Percentiles rank a stretch among this genome's conserved stretches.
Evolutionary conservation across 2,888 invertebrate genomes (phyloP).

Genomic region (Eucriotettix oculatus): DNA sequence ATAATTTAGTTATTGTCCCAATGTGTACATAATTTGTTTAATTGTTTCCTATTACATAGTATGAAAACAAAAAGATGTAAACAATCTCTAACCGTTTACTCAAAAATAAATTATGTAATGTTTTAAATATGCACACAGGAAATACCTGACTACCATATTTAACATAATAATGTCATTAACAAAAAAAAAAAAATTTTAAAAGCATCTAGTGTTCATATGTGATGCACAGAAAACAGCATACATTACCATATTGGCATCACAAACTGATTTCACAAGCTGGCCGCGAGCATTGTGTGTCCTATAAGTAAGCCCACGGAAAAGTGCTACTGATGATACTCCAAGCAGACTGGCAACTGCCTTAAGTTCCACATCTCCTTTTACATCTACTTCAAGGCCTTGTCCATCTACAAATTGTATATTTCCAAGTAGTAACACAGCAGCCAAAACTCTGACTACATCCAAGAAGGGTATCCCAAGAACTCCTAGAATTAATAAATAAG

Average conservation of each 20-base stretch:
- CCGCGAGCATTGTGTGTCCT: constrained; percentile 64
- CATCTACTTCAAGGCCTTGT: constrained; percentile 53
- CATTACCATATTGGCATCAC: constrained; percentile 60
- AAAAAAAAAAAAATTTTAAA: not conserved
- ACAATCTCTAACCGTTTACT: too few species aligned
- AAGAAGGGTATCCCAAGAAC: constrained; percentile 85
- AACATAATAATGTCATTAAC: not conserved
- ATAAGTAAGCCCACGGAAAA: constrained; percentile 68
- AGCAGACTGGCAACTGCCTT: constrained; percentile 73
- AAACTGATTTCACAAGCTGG: constrained; percentile 62
- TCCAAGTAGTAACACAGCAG: constrained; percentile 78
- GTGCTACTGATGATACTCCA: constrained; percentile 54
- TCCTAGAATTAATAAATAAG: constrained; percentile 23
- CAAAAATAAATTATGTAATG: too few species aligned
- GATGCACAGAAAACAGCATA: not conserved
- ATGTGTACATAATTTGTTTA: too few species aligned
- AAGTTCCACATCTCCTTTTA: constrained; percentile 66
- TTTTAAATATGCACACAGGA: not conserved
- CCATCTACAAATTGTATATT: constrained; percentile 82
- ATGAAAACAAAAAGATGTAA: too few species aligned
- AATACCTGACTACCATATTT: not conserved
- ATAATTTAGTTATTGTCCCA: too few species aligned
- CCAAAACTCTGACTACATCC: constrained; percentile 81
- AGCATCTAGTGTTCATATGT: not conserved
- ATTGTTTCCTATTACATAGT: too few species aligned